phyloP scores from a whole-genome alignment of 2,113 vertebrate genomes.

The Percina caprodes region DNA sequence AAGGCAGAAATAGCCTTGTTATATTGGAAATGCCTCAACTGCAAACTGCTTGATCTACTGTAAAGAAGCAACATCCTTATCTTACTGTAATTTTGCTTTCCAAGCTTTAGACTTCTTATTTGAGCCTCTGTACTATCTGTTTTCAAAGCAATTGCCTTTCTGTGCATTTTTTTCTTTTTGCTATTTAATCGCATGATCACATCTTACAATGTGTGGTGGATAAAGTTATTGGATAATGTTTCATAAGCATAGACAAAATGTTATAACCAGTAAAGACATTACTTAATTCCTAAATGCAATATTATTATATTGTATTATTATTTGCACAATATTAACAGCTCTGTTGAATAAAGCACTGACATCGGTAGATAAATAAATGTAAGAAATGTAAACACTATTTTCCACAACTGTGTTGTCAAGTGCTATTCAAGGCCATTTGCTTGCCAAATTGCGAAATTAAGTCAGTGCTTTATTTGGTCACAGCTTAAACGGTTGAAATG shows the following conservation, averaged over 20 bases:
- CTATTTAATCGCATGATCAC: neutral
- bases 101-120: neutral
- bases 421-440: neutral
- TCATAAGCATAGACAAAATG: neutral
- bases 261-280: neutral
- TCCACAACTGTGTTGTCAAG: neutral
- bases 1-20: conserved; percentile 17
- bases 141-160: neutral
- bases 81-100: neutral
- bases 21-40: conserved; percentile 24
- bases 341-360: neutral
- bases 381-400: neutral
- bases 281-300: neutral
- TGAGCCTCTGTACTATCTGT: neutral
- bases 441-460: neutral
- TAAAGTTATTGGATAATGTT: neutral
- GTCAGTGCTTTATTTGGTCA: neutral
- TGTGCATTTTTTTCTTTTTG: neutral
- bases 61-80: neutral
- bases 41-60: neutral
- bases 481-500: conserved; percentile 5
- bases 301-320: too few relatives aligned
- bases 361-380: neutral
- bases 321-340: neutral
- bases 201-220: neutral